Percentiles rank a stretch among this genome's conserved stretches.
phyloP scores from a whole-genome alignment of 1,140 invertebrate species.

The Thaumetopoea pityocampa region DNA sequence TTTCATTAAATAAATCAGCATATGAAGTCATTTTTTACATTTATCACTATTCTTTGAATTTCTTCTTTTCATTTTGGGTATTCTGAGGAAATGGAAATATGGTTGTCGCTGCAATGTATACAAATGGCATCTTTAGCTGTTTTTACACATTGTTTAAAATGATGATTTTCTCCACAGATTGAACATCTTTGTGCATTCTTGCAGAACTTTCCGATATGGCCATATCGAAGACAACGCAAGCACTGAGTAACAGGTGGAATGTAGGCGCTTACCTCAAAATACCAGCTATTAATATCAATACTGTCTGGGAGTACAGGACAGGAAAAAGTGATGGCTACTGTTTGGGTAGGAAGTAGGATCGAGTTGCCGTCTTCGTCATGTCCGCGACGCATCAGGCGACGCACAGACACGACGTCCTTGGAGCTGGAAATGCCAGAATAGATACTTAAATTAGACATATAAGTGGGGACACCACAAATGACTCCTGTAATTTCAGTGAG shows the following conservation, averaged over 20 bases:
- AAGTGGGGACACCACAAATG: background rate
- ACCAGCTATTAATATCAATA: constrained; percentile 21
- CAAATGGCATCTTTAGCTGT: constrained; percentile 12
- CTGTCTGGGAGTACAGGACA: constrained; percentile 15
- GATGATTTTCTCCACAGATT: constrained; percentile 21
- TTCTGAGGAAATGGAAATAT: constrained; percentile 17
- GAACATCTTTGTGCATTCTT: constrained; percentile 24
- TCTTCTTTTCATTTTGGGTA: constrained; percentile 21
- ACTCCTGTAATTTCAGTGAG: constrained; percentile 2
- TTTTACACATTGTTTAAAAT: constrained; percentile 14
- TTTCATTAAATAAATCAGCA: constrained; percentile 16
- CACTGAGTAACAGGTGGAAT: constrained; percentile 33
- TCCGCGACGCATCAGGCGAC: constrained; percentile 19
- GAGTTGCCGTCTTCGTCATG: constrained; percentile 8
- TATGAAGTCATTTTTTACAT: constrained; percentile 7
- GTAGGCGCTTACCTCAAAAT: constrained; percentile 20
- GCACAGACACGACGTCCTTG: constrained; percentile 13
- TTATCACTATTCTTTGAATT: constrained; percentile 18
- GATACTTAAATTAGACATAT: constrained; percentile 2
- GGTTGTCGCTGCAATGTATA: constrained; percentile 18
- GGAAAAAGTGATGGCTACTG: constrained; percentile 21
- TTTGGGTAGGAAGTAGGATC: too few relatives aligned
- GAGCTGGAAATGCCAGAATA: constrained; percentile 11
- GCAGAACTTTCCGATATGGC: constrained; percentile 27
- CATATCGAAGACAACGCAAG: constrained; percentile 21